Evolutionary conservation across 2,888 invertebrate genomes (phyloP).

Genomic region (Drosophila mimetica): DNA sequence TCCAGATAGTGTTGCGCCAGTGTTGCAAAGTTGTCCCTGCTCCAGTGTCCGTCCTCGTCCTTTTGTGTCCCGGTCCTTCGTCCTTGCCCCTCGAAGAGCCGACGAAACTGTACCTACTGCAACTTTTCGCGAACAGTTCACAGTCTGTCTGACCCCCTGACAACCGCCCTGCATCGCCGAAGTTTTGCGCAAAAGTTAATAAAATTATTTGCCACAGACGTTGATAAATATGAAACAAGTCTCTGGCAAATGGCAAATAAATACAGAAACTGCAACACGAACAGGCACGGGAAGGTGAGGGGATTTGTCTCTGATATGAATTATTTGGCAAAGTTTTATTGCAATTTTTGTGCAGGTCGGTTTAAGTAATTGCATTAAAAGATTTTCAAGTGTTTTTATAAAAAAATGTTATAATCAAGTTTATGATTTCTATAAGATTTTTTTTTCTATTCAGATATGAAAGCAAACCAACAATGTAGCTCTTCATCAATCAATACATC

Average conservation of each 20-base stretch:
- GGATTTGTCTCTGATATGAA: conserved; percentile 26
- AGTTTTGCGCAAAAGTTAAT: conserved; percentile 77
- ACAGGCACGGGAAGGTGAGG: conserved; percentile 18
- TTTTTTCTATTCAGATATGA: no score
- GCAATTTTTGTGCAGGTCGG: conserved; percentile 35
- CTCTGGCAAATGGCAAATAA: conserved; percentile 60
- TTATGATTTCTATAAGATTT: no score
- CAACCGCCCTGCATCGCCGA: conserved; percentile 24
- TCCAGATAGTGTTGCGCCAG: conserved; percentile 59
- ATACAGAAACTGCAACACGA: conserved; percentile 44
- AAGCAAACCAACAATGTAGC: no score
- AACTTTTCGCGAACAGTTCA: conserved; percentile 65
- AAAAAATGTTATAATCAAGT: no score
- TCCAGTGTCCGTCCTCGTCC: conserved; percentile 10
- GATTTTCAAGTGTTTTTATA: no score
- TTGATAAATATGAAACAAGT: conserved; percentile 80
- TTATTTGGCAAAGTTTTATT: conserved; percentile 59
- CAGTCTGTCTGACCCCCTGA: conserved; percentile 36
- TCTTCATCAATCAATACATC: no score
- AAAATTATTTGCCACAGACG: conserved; percentile 82
- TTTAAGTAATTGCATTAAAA: conserved; percentile 40
- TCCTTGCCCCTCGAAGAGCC: conserved; percentile 26
- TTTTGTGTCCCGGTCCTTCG: background rate
- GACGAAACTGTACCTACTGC: conserved; percentile 59
- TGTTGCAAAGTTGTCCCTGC: conserved; percentile 52